Base-by-base conservation (phyloP, 2,888 invertebrate genomes). In the Lasioglossum pauxillum region DNA sequence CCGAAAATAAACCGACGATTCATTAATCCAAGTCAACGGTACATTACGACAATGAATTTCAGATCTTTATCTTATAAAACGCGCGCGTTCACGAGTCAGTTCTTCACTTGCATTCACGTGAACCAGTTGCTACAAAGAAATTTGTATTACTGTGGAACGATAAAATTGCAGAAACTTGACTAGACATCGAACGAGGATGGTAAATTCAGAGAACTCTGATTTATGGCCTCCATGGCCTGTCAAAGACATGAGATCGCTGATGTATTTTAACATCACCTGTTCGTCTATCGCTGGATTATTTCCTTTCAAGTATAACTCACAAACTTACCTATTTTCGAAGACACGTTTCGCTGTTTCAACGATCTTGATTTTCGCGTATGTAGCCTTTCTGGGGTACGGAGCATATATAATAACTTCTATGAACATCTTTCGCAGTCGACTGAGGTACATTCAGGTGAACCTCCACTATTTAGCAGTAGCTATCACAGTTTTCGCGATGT, bases 391-490 rank as follows among this genome's bases (percentile, higher is more conserved):
- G 27, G n/a, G 12, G 14, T n/a, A 27, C 27, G 0, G 0, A 27
- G 1, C 14, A 5, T 60, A 27, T 1, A 3, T 0, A 14, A 0
- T 27, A 4, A 27, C 4, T 27, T 3, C 3, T 12, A 27, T 12
- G 60, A 5, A 27, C 27, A 0, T 12, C 1, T 10, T 12, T 60
- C 27, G 2, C 1, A 5, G 5, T 5, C 10, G 14, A 5, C 27
- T 27, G 27, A 1, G 14, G 5, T 14, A 0, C 1, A 0, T 14
- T 1, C 4, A 27, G 0, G 5, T 0, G 60, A 1, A 10, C 8
- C 1, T 60, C 12, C 1, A 14, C 14, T 0, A 5, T 5, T 3
- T 27, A 0, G 0, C 0, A 4, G 0, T 4, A 12, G 1, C 1
- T 0, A 3, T n/a, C 12, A 1, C 12, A 5, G 4, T 60, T 5